Percentiles rank a stretch among this genome's conserved stretches.
Conservation (phyloP, 2,797 vertebrate species). For the Chromis chromis region DNA sequence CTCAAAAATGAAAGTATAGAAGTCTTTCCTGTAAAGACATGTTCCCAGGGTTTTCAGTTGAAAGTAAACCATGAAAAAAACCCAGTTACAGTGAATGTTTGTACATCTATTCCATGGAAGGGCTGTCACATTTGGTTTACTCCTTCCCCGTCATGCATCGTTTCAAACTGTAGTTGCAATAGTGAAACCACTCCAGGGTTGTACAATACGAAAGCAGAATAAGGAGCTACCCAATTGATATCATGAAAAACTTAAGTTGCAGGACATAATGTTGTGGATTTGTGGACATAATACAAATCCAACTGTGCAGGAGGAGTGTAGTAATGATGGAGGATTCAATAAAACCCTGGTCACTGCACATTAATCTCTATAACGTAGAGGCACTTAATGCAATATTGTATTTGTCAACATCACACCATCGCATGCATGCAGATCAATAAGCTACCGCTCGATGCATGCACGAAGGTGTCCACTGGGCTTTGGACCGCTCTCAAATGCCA, state of each 20-base stretch:
- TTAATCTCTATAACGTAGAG: slow-evolving; percentile 1
- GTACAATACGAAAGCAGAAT: not conserved
- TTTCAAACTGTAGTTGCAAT: not conserved
- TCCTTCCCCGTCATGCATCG: not conserved
- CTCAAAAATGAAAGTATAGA: not conserved
- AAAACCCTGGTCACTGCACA: not conserved
- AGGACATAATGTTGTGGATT: not conserved
- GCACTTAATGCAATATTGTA: not conserved
- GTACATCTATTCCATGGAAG: not conserved
- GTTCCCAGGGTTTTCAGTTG: not conserved
- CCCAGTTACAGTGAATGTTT: not conserved
- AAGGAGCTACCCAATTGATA: not conserved
- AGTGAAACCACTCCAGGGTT: not conserved
- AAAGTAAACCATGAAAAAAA: not conserved
- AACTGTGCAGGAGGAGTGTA: not conserved
- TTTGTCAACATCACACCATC: slow-evolving; percentile 8
- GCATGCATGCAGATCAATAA: slow-evolving; percentile 21
- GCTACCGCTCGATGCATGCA: slow-evolving; percentile 2
- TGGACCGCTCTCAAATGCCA: not conserved
- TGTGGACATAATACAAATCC: not conserved
- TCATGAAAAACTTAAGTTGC: not conserved
- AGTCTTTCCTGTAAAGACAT: not conserved
- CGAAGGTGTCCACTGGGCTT: slow-evolving; percentile 1
- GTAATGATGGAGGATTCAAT: not conserved
- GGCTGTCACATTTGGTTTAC: not conserved